A percentile compares a stretch with the other conserved stretches of the same genome.
These are phyloP conservation scores for Macrosoma leucophasiata DNA, from an alignment of 2,888 invertebrate species.

Conservation along the genomic window DNA sequence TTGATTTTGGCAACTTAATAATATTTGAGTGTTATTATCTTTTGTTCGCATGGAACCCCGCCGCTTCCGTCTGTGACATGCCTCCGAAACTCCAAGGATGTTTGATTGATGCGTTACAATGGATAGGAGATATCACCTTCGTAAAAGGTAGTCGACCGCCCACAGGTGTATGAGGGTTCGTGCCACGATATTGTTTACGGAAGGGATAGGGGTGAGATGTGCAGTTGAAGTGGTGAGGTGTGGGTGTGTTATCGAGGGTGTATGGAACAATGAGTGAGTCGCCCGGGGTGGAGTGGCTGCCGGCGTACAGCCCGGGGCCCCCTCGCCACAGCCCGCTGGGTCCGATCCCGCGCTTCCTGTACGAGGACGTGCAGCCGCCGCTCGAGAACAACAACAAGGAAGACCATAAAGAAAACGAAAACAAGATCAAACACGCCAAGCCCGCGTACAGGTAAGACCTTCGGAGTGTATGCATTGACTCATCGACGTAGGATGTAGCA, in stretches of 20 bases:
- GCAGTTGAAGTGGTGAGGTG: constrained; percentile 36
- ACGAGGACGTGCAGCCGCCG: constrained; percentile 65
- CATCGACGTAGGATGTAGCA: constrained; percentile 19
- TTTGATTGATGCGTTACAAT: constrained; percentile 58
- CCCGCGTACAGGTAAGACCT: constrained; percentile 73
- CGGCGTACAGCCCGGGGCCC: constrained; percentile 69
- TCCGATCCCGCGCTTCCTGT: constrained; percentile 65
- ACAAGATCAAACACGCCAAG: constrained; percentile 72
- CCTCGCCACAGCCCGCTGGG: constrained; percentile 70
- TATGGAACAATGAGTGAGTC: constrained; percentile 69
- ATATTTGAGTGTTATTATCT: constrained; percentile 38
- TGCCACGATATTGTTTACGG: constrained; percentile 31
- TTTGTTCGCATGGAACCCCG: constrained; percentile 33
- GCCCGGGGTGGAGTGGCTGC: constrained; percentile 73
- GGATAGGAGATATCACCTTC: constrained; percentile 55
- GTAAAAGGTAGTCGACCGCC: constrained; percentile 61
- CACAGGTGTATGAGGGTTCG: constrained; percentile 40
- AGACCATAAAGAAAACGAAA: constrained; percentile 61
- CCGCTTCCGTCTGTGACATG: constrained; percentile 41
- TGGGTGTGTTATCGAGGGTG: constrained; percentile 37
- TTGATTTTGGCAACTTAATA: constrained; percentile 39
- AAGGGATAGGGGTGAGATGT: constrained; percentile 18
- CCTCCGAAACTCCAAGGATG: constrained; percentile 65
- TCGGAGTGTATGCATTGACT: constrained; percentile 26
- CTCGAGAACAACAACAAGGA: constrained; percentile 69